These are phyloP conservation scores for Melitaea athalia DNA, from an alignment of 2,888 invertebrate genomes.

Conservation along the genomic window DNA sequence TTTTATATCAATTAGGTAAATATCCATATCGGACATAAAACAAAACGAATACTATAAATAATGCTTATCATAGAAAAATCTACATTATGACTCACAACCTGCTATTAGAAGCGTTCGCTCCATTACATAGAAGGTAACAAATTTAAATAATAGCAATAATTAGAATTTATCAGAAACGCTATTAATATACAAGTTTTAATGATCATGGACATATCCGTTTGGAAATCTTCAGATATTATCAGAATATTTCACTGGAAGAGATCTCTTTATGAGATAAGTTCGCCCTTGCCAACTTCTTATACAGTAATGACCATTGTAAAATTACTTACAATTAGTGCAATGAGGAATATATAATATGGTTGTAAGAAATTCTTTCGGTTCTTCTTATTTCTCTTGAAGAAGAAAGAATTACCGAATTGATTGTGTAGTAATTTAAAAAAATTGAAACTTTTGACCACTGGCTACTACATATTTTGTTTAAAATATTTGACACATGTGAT, in stretches of 20 bases:
- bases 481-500: no score
- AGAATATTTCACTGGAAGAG: no score
- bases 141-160: conserved; percentile 25
- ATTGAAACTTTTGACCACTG: no score
- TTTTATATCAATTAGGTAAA: not conserved
- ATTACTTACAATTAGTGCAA: no score
- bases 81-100: conserved; percentile 19
- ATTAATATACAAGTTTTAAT: not conserved
- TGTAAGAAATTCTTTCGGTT: no score
- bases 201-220: not conserved
- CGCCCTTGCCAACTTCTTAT: no score
- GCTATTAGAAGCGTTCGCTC: conserved; percentile 23
- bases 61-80: conserved; percentile 18
- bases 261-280: no score
- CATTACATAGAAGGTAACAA: conserved; percentile 15
- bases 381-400: not conserved
- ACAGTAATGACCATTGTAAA: no score
- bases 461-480: no score
- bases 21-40: not conserved
- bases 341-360: no score
- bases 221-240: not conserved
- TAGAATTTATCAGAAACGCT: conserved; percentile 13
- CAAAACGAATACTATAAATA: not conserved
- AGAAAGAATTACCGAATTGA: no score
- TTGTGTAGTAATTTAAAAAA: no score